Percentiles rank a stretch among this genome's conserved stretches.
Conservation (phyloP, 2,797 vertebrate genomes). For the Lophotriccus pileatus region DNA sequence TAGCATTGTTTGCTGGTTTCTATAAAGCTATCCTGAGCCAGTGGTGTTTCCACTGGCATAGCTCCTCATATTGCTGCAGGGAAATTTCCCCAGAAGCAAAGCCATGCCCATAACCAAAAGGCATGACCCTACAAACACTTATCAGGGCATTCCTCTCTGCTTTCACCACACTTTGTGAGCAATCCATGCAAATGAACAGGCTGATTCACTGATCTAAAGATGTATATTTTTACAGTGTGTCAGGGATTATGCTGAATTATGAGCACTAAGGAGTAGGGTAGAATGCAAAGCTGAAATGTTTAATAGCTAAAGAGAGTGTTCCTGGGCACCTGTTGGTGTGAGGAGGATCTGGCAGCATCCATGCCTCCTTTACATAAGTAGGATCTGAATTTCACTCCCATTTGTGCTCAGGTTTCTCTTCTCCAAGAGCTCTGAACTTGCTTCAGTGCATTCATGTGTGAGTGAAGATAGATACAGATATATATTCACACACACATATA, state of each 20-base stretch:
- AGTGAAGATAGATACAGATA: background rate
- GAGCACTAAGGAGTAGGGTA: background rate
- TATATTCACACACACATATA: rapidly evolving
- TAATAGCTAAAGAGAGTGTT: background rate
- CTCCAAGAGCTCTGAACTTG: background rate
- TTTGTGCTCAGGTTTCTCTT: background rate
- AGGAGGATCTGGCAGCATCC: background rate
- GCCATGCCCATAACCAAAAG: background rate
- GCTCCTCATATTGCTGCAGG: background rate
- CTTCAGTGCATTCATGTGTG: background rate
- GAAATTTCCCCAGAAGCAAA: background rate
- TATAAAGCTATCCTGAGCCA: background rate
- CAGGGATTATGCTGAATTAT: background rate
- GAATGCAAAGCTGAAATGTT: background rate
- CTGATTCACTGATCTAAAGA: background rate
- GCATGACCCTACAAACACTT: background rate
- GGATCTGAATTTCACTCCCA: background rate
- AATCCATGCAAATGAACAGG: background rate
- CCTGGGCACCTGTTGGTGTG: background rate
- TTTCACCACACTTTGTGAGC: background rate
- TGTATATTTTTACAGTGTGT: background rate
- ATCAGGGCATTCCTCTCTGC: background rate
- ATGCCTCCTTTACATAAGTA: rapidly evolving
- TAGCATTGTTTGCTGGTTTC: background rate
- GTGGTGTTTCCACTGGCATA: background rate